phyloP scores from a whole-genome alignment of 2,113 vertebrate genomes.

The Anhinga anhinga region DNA sequence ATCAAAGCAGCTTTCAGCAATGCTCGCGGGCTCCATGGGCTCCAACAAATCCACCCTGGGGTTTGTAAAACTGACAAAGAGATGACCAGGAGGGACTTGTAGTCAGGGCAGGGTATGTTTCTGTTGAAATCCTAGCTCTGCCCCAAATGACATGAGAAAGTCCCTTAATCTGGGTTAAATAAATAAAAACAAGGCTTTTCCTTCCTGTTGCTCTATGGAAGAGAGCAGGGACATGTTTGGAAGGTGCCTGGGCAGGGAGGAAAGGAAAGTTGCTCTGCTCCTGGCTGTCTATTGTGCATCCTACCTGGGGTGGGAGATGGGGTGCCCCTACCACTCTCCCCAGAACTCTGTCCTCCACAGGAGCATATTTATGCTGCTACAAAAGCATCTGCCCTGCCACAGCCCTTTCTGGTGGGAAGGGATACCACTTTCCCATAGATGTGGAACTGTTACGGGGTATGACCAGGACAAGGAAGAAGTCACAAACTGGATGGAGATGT shows the following conservation, averaged over 20 bases:
- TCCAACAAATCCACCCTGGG: neutral
- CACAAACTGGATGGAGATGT: accelerated
- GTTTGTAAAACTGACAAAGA: neutral
- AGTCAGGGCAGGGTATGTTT: neutral
- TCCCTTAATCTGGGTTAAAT: neutral
- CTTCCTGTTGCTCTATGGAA: neutral
- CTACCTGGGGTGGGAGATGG: too few relatives aligned
- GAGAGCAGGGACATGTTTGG: neutral
- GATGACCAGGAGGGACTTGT: neutral
- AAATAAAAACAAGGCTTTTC: neutral
- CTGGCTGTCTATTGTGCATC: neutral
- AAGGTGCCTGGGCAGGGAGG: neutral
- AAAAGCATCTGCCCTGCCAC: neutral
- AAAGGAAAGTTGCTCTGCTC: neutral
- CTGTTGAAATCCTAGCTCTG: neutral
- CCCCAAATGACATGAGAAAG: neutral
- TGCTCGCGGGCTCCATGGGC: accelerated
- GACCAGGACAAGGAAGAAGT: neutral
- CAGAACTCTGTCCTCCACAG: neutral
- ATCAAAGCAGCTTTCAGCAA: neutral
- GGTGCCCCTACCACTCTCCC: too few relatives aligned
- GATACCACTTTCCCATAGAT: accelerated
- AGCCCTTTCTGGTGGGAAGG: neutral
- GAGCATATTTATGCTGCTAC: neutral
- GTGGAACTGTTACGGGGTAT: neutral